Conservation (phyloP, 1,140 invertebrate genomes). For the Drosophila orosa region DNA sequence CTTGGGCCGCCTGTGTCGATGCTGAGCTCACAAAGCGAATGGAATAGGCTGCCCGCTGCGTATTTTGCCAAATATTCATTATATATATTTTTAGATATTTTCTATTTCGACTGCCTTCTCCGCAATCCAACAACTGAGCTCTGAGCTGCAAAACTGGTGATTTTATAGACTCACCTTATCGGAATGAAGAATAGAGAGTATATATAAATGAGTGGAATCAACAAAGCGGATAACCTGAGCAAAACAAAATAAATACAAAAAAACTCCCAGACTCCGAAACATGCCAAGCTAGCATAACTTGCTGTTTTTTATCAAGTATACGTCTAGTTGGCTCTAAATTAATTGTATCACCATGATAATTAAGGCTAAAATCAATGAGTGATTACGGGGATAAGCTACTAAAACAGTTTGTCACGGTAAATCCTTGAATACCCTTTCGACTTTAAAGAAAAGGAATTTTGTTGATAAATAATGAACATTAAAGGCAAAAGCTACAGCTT, state of each 20-base stretch:
- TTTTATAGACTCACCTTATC: constrained; percentile 28
- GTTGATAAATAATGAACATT: not conserved
- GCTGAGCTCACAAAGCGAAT: not conserved
- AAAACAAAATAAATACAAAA: constrained; percentile 16
- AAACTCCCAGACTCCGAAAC: not conserved
- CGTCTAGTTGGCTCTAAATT: not conserved
- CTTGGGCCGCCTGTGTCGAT: not conserved
- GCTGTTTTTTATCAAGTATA: constrained; percentile 2
- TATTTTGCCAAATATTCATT: constrained; percentile 21
- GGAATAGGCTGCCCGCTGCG: not conserved
- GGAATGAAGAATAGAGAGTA: not conserved
- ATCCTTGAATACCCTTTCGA: not conserved
- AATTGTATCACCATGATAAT: constrained; percentile 1
- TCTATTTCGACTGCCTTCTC: not conserved
- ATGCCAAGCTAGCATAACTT: constrained; percentile 17
- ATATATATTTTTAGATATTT: not conserved
- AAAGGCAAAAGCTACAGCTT: not conserved
- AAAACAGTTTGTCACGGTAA: not conserved
- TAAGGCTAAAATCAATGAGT: not conserved
- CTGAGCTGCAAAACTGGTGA: too few relatives aligned
- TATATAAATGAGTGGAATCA: not conserved
- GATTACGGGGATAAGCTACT: not conserved
- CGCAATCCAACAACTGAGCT: constrained; percentile 3
- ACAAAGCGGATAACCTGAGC: constrained; percentile 11
- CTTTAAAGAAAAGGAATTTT: not conserved